Evolutionary conservation across 2,888 invertebrate genomes (phyloP), one percentile per base, ranked within the genome.

Genomic region (Macropis europaea): DNA sequence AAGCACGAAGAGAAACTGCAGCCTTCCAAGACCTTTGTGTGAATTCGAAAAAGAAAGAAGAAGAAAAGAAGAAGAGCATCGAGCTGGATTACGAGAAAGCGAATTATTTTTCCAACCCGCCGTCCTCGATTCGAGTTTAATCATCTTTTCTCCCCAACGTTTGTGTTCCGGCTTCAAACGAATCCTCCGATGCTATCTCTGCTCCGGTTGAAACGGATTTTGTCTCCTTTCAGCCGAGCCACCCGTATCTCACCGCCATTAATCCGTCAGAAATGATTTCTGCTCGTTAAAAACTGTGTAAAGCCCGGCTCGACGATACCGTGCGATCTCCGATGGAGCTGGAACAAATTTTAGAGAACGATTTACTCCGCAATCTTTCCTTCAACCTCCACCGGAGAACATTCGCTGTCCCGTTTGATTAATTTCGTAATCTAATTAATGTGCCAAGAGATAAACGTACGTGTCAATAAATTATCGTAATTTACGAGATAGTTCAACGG

Each of bases 41-140:
- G n/a, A n/a, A n/a, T n/a, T n/a, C n/a, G n/a, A n/a, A n/a, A n/a
- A n/a, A n/a, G n/a, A n/a, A n/a, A n/a, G n/a, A n/a, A n/a, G n/a
- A n/a, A n/a, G n/a, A n/a, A n/a, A n/a, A n/a, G n/a, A n/a, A n/a
- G n/a, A n/a, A n/a, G n/a, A n/a, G n/a, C n/a, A n/a, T n/a, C n/a
- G n/a, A n/a, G n/a, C n/a, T 53, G 43, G 26, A 28, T 53, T 47
- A 11, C 47, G 45, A 43, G 73, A 67, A 77, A 72, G 66, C 66
- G 73, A 76, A 72, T 77, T 45, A 59, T 73, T 77, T 73, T 57
- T 60, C 45, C 26, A 54, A 59, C 24, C 19, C 57, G 13, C 28
- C 19, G 62, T 42, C 61, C 57, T 26, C 60, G 64, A 64, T 68
- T 54, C 45, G 42, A 45, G 40, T 36, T 68, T 50, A 28, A 73